Evolutionary conservation across 2,113 vertebrate species (phyloP), one percentile per base, ranked within the genome.

Genomic region (Acrocephalus kingi): DNA sequence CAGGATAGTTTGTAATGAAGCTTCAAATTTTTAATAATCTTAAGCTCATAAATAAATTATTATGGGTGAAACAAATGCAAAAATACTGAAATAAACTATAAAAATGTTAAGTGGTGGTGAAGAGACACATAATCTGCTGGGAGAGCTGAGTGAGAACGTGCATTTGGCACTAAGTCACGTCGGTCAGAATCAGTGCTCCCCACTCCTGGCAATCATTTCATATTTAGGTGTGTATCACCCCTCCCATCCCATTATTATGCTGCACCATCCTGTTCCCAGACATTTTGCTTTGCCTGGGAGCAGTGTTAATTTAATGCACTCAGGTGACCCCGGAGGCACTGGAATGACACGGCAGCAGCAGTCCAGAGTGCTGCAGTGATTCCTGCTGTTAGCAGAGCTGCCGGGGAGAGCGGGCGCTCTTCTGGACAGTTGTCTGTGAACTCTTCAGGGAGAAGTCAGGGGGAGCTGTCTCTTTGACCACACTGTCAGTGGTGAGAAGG

Each of bases 11-110:
- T 88, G 75, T 96, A 95, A 97, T 96, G 84, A 97, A 84, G 83
- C 78, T 87, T 95, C 88, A 88, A 79, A 86, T 82, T 72, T 83
- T 95, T 95, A 92, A 83, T 96, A 95, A 93, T 84, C 58, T 51
- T 89, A 81, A 90, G 1, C 15, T 90, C 94, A 95, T 97, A 95
- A 96, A 97, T 96, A 95, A 94, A 92, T 96, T 76, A 96, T 89
- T 73, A 86, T 7, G 4, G 35, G 10, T 91, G 84, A 84, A 90
- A 90, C 33, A 87, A 84, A 90, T 39, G 63, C 56, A 68, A 85
- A 93, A 93, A 71, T 59, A 87, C 74, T 37, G 66, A 95, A 87
- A 85, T 35, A 69, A 87, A 41, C 49, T 71, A 30, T 77, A 71
- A 80, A 82, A 94, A 91, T 75, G 55, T 89, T 63, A 88, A 95